phyloP scores from a whole-genome alignment of 1,140 invertebrate genomes.

The Atopsyche davidsoni region DNA sequence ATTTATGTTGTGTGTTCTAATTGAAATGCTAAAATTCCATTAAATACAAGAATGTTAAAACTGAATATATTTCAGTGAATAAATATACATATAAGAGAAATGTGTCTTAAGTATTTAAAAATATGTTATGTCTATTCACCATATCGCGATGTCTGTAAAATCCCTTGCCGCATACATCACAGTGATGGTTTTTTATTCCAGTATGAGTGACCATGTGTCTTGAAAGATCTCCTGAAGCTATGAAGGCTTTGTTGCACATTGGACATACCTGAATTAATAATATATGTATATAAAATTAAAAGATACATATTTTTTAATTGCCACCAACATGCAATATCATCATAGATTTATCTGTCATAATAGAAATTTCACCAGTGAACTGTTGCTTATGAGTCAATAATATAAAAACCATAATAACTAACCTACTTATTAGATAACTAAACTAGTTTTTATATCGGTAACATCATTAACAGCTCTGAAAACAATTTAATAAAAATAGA shows the following conservation, averaged over 20 bases:
- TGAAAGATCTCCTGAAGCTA: conserved; percentile 58
- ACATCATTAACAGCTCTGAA: too few relatives aligned
- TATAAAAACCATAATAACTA: too few relatives aligned
- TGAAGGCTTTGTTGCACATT: conserved; percentile 64
- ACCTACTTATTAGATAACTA: not conserved
- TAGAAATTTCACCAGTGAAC: too few relatives aligned
- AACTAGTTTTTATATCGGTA: too few relatives aligned
- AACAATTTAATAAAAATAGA: too few relatives aligned
- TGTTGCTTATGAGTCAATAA: too few relatives aligned
- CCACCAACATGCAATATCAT: conserved; percentile 5
- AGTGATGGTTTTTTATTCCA: conserved; percentile 67
- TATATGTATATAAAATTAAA: conserved; percentile 10
- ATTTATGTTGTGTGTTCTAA: not conserved
- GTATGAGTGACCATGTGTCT: conserved; percentile 68
- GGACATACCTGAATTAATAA: conserved; percentile 50
- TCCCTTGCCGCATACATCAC: conserved; percentile 65
- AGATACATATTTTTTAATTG: not conserved
- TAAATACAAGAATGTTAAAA: not conserved
- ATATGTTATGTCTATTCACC: conserved; percentile 34
- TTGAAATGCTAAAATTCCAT: not conserved
- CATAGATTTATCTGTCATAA: conserved; percentile 3
- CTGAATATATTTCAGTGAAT: not conserved
- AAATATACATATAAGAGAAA: not conserved
- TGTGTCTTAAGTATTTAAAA: not conserved
- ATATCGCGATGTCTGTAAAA: conserved; percentile 61